Conservation (phyloP, 2,797 vertebrate species). For the Nothura maculosa region DNA sequence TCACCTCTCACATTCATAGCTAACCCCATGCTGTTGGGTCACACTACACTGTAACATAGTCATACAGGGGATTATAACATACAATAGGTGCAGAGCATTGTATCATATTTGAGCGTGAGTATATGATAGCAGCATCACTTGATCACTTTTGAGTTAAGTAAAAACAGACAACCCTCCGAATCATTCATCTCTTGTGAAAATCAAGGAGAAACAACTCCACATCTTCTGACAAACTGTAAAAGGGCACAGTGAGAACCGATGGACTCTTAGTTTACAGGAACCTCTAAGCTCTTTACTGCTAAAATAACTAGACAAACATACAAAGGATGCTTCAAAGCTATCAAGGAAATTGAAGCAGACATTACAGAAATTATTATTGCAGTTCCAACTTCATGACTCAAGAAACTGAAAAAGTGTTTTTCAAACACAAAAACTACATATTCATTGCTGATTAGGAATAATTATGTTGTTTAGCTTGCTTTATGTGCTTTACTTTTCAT, state of each 20-base stretch:
- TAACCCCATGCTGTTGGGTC: accelerated
- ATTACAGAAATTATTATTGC: not conserved
- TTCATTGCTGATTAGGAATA: not conserved
- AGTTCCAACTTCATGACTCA: not conserved
- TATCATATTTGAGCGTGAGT: not conserved
- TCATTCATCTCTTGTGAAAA: not conserved
- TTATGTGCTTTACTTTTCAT: not conserved
- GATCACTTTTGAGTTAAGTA: not conserved
- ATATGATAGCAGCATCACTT: accelerated
- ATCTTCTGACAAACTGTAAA: not conserved
- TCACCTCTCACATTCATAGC: not conserved
- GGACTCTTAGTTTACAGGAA: not conserved
- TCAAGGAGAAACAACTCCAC: not conserved
- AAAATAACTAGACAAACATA: not conserved
- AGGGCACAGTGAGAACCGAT: not conserved
- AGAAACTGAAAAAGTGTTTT: not conserved
- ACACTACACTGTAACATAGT: accelerated
- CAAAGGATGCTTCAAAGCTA: not conserved
- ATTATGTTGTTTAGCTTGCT: not conserved
- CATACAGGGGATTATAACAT: accelerated
- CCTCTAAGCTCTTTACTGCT: not conserved
- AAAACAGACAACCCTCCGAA: not conserved
- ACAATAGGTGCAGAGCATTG: not conserved
- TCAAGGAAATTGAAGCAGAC: not conserved
- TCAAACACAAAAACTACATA: not conserved